Evolutionary conservation across 2,888 invertebrate genomes (phyloP).

Genomic region (Mantis religiosa): DNA sequence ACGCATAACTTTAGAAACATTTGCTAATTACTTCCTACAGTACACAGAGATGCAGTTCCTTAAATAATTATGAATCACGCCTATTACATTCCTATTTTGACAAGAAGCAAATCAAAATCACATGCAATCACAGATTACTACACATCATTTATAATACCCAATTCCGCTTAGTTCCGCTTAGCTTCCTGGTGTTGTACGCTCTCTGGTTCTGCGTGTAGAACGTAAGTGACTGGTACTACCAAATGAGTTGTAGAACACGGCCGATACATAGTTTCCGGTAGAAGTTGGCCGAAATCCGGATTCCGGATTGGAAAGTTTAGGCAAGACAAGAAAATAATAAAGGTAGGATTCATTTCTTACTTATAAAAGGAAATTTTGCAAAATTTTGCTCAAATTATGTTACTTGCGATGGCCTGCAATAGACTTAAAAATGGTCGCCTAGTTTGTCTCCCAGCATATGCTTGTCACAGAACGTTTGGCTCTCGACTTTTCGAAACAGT

Average conservation of each 20-base stretch:
- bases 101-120: background rate
- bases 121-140: background rate
- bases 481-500: background rate
- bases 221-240: background rate
- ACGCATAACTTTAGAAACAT: background rate
- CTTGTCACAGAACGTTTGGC: background rate
- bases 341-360: background rate
- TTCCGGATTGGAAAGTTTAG: background rate
- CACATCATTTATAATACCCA: no score
- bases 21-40: background rate
- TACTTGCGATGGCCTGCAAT: background rate
- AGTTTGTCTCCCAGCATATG: background rate
- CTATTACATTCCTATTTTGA: background rate
- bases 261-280: background rate
- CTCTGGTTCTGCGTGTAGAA: background rate
- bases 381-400: background rate
- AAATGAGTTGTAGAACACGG: slow-evolving; percentile 3
- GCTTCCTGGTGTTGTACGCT: background rate
- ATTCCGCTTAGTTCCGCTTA: background rate
- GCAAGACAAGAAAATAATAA: background rate
- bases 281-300: background rate
- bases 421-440: background rate
- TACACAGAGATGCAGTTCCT: background rate
- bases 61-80: background rate
- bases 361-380: background rate